Percentiles rank a stretch among this genome's conserved stretches.
Conservation (phyloP, 1,140 invertebrate species). For the Streblospio benedicti region DNA sequence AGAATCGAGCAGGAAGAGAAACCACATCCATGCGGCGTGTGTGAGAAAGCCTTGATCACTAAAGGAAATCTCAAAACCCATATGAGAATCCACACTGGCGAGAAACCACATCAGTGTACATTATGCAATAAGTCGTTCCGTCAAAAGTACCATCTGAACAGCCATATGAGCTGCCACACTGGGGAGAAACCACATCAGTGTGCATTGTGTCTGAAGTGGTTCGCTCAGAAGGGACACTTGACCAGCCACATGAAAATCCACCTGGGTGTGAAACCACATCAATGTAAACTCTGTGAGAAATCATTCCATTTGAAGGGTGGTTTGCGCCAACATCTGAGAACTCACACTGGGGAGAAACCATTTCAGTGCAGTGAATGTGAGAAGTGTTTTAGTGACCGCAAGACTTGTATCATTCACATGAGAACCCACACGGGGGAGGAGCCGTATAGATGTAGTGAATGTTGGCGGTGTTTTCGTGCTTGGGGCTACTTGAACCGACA, state of each 20-base stretch:
- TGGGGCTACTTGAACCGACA: conserved; percentile 95
- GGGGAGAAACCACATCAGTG: too few relatives aligned
- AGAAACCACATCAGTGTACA: too few relatives aligned
- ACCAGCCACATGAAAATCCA: conserved; percentile 97
- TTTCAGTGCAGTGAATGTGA: conserved; percentile 55
- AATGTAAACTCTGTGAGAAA: conserved; percentile 62
- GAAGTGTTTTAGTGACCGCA: conserved; percentile 93
- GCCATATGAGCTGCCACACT: too few relatives aligned
- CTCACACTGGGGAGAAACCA: conserved; percentile 28
- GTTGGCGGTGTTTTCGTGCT: conserved; percentile 95
- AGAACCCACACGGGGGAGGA: conserved; percentile 78
- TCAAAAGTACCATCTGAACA: too few relatives aligned
- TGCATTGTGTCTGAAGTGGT: conserved; percentile 96
- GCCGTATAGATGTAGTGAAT: conserved; percentile 73
- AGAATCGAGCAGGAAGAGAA: too few relatives aligned
- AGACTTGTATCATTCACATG: conserved; percentile 96
- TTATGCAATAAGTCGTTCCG: too few relatives aligned
- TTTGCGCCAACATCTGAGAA: conserved; percentile 41
- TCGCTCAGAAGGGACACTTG: conserved; percentile 95
- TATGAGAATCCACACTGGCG: too few relatives aligned
- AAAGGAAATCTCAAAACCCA: too few relatives aligned
- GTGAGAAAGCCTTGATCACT: too few relatives aligned
- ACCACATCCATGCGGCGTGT: too few relatives aligned
- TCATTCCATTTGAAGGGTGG: conserved; percentile 46
- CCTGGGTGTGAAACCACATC: conserved; percentile 93